phyloP scores from a whole-genome alignment of 2,888 invertebrate genomes.

The Amblyjoppa fuscipennis region DNA sequence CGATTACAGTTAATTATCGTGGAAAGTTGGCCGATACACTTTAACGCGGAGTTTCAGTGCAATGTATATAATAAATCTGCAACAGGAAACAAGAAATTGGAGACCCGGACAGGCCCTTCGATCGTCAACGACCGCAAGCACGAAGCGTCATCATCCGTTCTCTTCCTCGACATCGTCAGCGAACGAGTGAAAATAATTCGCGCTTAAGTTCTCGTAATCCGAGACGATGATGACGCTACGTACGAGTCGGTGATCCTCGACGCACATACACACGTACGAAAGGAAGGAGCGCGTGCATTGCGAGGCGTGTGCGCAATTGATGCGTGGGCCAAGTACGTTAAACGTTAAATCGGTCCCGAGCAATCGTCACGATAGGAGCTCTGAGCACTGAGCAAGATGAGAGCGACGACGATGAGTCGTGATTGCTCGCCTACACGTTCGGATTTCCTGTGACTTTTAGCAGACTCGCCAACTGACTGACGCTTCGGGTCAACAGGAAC shows the following conservation, averaged over 20 bases:
- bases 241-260: slow-evolving; percentile 15
- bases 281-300: slow-evolving; percentile 51
- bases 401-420: slow-evolving; percentile 71
- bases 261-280: slow-evolving; percentile 8
- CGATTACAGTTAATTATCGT: background rate
- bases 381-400: slow-evolving; percentile 30
- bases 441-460: slow-evolving; percentile 73
- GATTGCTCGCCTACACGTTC: slow-evolving; percentile 75
- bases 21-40: background rate
- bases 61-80: background rate
- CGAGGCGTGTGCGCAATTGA: slow-evolving; percentile 66
- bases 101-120: slow-evolving; percentile 54
- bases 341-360: slow-evolving; percentile 77
- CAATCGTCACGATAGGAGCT: slow-evolving; percentile 75
- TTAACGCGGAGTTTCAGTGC: background rate
- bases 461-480: slow-evolving; percentile 13
- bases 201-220: slow-evolving; percentile 63
- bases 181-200: slow-evolving; percentile 60
- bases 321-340: slow-evolving; percentile 78
- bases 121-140: slow-evolving; percentile 56
- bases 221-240: slow-evolving; percentile 59
- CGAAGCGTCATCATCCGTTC: slow-evolving; percentile 46
- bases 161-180: slow-evolving; percentile 18
- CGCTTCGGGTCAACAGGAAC: background rate
- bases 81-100: slow-evolving; percentile 64